Base-by-base conservation (phyloP, 2,888 invertebrate species). In the Panorpa germanica region DNA sequence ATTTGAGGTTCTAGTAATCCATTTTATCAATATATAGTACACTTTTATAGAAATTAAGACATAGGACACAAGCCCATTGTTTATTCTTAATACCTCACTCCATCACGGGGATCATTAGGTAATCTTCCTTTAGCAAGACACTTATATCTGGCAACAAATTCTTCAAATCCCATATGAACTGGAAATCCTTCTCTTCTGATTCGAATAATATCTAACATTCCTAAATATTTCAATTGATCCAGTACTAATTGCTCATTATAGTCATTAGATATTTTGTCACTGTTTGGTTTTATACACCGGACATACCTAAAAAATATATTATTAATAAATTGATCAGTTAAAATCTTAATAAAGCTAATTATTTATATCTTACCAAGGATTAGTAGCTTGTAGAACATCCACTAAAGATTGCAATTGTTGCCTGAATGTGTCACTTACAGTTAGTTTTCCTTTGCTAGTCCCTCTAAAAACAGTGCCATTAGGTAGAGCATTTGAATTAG, bases 201-300 rank as follows among this genome's bases (percentile, higher is more conserved):
- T 37, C 85, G 64, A 41, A 90, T 88, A 39, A 90, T 88, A 52
- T 90, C 88, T 49, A 86, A 62, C 85, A 90, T 88, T 35, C 88
- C 90, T 36, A 90, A 63, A 57, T 90, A 90, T 44, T 75, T 72
- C 28, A 90, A 59, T 53, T 90, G 90, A 45, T 86, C 85, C 40
- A 82, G 56, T 2, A 90, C 88, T 34, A 88, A 58, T 32, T 69
- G 66, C 34, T 75, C 72, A 48, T 75, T 76, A 53, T 78, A 90
- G 44, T 70, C 67, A 44, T 83, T 70, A 0, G 83, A 68, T 31
- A 68, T 63, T 52, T 90, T 90, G 43, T 75, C 65, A 50, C 76
- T 70, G 50, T 90, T 90, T 1, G 90, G 88, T 45, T 90, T 90
- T 43, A 90, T 88, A 50, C 90, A 90, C 25, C 90, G 67, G 19